Base-by-base conservation (phyloP, 2,113 vertebrate species). In the Chunga burmeisteri region DNA sequence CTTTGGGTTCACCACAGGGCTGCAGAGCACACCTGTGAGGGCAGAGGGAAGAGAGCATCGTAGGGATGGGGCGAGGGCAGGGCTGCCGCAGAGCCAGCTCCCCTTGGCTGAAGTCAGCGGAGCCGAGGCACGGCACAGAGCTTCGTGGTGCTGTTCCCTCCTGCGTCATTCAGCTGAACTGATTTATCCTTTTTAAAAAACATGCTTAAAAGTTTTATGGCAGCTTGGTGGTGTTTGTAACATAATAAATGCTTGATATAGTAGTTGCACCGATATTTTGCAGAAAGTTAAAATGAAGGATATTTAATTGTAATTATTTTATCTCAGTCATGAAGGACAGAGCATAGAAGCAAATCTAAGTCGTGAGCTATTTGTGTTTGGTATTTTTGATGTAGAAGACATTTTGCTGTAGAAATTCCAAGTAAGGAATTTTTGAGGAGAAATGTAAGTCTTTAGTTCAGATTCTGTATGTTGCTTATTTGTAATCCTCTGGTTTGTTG, bases 41-140 rank as follows among this genome's bases (percentile, higher is more conserved):
- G 44, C 47, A 86, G 66, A 42, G 44, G 44, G 20, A 23, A 52
- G 65, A 65, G 29, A 74, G 42, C 34, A 5, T 63, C 3, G 1
- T 1, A 53, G 73, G n/a, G 30, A 13, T 20, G 1, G 4, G 30
- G 59, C 78, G 66, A 50, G 74, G 42, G 25, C 50, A 58, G 46
- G 40, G 30, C 26, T n/a, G 78, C 61, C 1, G 32, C 12, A 61
- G 27, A 38, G 66, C 61, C 47, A 47, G 62, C 42, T 80, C 71
- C 47, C 38, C 59, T 36, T 82, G 42, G 6, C 53, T 47, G 42
- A 26, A 81, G 20, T 42, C 26, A n/a, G 29, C 38, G 29, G 61
- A 75, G 42, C 75, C 53, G 38, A 53, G 70, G 22, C 47, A 22
- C 38, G 38, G 38, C 38, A 38, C 0, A 0, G 21, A 23, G 27